Evolutionary conservation across 2,888 invertebrate species (phyloP), one percentile per base, ranked within the genome.

Genomic region (Notocelia uddmanniana): DNA sequence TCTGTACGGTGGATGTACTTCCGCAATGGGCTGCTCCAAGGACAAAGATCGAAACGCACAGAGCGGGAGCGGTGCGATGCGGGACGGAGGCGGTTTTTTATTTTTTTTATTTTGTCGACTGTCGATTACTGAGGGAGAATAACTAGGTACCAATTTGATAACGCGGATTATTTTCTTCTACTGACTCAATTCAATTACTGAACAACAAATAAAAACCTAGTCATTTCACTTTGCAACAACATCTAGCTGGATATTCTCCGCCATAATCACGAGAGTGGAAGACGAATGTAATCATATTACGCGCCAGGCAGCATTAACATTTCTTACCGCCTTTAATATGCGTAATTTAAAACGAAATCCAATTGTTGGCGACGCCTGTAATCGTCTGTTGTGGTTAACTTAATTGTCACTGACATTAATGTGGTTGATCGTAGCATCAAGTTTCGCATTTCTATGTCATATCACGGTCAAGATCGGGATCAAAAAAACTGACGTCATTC

Each of bases 321-420:
- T 23, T 23, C 3, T 59, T 41, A 8, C 59, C 31, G 37, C 50
- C 54, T 34, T 50, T 57, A 48, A 67, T 58, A 15, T 6, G 21
- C 18, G 37, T 41, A 37, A 55, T 48, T 34, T n/a, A 48, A 19
- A 57, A 58, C 15, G 21, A 31, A 58, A 48, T 67, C 45, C 45
- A 67, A 67, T 67, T 48, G 67, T 57, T 34, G 23, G 2, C 19
- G 31, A 34, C 37, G 5, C 13, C 15, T 13, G 45, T 45, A 54
- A 54, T 19, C 13, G 63, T 50, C 57, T 48, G 18, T 31, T 21
- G 55, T 50, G 34, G n/a, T 68, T 59, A 59, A 68, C 50, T 50
- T 59, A 58, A 68, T 21, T 68, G 58, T 50, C 26, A 18, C 23
- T 66, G 34, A 50, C 58, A 68, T 31, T 68, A 58, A 52, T 59